Evolutionary conservation across 2,888 invertebrate species (phyloP), one percentile per base, ranked within the genome.

Genomic region (Nowickia ferox): DNA sequence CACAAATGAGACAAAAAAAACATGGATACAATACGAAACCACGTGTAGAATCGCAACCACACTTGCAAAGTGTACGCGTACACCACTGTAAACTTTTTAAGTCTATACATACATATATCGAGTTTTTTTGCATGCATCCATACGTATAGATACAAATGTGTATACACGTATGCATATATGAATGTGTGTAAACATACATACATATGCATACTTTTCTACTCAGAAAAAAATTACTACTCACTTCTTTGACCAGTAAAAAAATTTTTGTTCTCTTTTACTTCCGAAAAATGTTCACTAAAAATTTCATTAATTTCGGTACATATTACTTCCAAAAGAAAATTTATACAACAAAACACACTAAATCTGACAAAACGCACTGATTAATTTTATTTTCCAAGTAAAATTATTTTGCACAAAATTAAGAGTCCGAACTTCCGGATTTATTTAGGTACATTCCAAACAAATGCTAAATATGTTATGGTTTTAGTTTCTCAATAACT

Each of bases 391-490:
- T 40, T 74, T 40, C 11, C 6, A n/a, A n/a, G n/a, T n/a, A n/a
- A n/a, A n/a, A n/a, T 2, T 13, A 51, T 17, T 48, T 48, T 48
- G 9, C 22, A 17, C 19, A 48, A 61, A 3, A 69, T 30, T 4
- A 40, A 57, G 6, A n/a, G 19, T 59, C 53, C 1, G 13, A 30
- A 30, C 66, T 11, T 57, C 13, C 13, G 30, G 48, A 30, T 44
- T 69, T 48, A 63, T 44, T 69, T 55, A 63, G 61, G 72, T 84
- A 68, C 77, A 81, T 48, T 59, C 77, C 63, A 66, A 63, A 57
- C 84, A 77, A 84, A 68, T 51, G 48, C 57, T 63, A 63, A 82
- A 74, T 63, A 44, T 40, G 81, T 75, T 78, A 77, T 85, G 74
- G 9, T n/a, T 78, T 69, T 11, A 77, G 59, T n/a, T 71, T 80